Evolutionary conservation across 2,797 vertebrate species (phyloP).

Genomic region (Silurus aristotelis): DNA sequence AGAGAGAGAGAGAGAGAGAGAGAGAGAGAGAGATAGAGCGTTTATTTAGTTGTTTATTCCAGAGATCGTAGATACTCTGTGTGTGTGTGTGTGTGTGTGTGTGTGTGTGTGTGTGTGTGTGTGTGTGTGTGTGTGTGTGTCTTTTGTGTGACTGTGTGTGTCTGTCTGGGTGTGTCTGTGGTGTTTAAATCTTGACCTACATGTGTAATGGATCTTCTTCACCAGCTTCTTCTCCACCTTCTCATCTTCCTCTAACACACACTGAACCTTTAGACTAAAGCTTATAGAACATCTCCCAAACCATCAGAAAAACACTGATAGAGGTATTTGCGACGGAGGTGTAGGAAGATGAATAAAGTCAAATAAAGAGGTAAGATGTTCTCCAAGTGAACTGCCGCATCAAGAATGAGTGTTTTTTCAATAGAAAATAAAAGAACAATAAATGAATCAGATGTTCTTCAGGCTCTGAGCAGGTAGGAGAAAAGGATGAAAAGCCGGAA

Average conservation of each 20-base stretch:
- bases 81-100: neutral
- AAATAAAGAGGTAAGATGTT: neutral
- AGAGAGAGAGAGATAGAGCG: no score
- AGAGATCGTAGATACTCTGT: neutral
- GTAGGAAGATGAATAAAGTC: neutral
- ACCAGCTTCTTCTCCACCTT: neutral
- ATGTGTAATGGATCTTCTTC: conserved; percentile 3
- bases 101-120: no score
- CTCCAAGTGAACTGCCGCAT: neutral
- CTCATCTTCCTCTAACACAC: neutral
- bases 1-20: no score
- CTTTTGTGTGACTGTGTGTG: no score
- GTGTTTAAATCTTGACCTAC: neutral
- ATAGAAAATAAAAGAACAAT: neutral
- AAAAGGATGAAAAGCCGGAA: neutral
- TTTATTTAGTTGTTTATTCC: neutral
- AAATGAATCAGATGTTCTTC: neutral
- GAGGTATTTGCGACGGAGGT: neutral
- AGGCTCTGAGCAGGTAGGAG: neutral
- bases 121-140: no score
- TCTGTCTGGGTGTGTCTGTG: no score
- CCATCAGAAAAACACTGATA: neutral
- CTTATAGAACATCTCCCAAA: neutral
- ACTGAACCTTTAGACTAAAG: neutral
- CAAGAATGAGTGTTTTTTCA: neutral